Evolutionary conservation across 2,888 invertebrate genomes (phyloP).

Genomic region (Tenthredo distinguenda): DNA sequence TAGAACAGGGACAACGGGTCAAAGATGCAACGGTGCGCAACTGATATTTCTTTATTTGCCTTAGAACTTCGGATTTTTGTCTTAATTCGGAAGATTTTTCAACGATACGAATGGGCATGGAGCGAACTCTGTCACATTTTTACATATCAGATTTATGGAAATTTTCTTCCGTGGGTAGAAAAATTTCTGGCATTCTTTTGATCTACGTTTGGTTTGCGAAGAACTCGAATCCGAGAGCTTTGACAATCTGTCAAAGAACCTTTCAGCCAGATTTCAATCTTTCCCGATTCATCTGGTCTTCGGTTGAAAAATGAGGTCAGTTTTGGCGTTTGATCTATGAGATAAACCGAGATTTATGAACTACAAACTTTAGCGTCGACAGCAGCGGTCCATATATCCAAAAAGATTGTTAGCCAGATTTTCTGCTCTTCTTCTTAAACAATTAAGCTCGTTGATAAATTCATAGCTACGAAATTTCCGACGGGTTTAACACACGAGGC

Average conservation of each 20-base stretch:
- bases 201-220: background rate
- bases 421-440: background rate
- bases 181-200: background rate
- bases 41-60: background rate
- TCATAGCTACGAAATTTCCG: background rate
- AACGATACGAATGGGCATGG: no score
- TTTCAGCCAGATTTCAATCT: constrained; percentile 26
- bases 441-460: constrained; percentile 6
- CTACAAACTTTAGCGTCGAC: background rate
- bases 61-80: background rate
- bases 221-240: background rate
- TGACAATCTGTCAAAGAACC: constrained; percentile 12
- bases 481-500: background rate
- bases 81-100: background rate
- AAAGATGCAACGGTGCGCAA: constrained; percentile 6
- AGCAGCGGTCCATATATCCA: background rate
- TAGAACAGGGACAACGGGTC: background rate
- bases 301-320: constrained; percentile 33
- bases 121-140: background rate
- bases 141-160: background rate
- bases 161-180: background rate
- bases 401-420: background rate
- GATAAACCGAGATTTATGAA: constrained; percentile 21
- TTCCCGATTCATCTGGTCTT: background rate
- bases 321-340: constrained; percentile 10